Percentiles rank a stretch among this genome's conserved stretches.
Evolutionary conservation across 1,140 invertebrate species (phyloP).

Genomic region (Papilio xuthus): DNA sequence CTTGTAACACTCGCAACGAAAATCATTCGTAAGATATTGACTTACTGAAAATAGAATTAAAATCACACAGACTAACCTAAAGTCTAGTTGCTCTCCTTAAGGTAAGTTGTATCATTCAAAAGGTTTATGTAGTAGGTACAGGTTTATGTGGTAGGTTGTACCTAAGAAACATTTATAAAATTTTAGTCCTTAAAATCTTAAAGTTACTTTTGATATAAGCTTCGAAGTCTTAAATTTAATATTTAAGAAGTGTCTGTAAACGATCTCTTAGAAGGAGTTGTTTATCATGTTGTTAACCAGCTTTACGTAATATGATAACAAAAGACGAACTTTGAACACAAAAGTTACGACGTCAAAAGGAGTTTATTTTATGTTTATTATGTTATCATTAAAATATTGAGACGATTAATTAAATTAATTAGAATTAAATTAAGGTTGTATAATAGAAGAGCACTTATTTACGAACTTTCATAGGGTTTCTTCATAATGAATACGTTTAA

Average conservation of each 20-base stretch:
- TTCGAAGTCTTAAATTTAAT: background rate
- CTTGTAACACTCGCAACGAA: no score
- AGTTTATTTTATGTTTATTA: background rate
- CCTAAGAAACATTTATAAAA: no score
- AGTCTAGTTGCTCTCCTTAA: no score
- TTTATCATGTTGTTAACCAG: conserved; percentile 13
- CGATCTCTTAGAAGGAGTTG: background rate
- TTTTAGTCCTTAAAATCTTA: background rate
- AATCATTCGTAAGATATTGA: no score
- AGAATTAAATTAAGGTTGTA: background rate
- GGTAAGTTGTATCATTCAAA: no score
- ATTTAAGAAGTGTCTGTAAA: background rate
- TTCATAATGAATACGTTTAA: background rate
- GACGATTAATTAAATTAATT: background rate
- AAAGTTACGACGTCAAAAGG: background rate
- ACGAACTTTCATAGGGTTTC: no score
- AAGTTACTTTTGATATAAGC: background rate
- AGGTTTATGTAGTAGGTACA: no score
- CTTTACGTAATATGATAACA: background rate
- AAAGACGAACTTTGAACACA: background rate
- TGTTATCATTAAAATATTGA: background rate
- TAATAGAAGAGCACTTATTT: no score
- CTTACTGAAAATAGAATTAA: no score
- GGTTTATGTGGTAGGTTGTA: no score
- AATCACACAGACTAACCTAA: no score